A percentile compares a stretch with the other conserved stretches of the same genome.
Conservation (phyloP, 2,888 invertebrate species). For the Hypolimnas misippus region DNA sequence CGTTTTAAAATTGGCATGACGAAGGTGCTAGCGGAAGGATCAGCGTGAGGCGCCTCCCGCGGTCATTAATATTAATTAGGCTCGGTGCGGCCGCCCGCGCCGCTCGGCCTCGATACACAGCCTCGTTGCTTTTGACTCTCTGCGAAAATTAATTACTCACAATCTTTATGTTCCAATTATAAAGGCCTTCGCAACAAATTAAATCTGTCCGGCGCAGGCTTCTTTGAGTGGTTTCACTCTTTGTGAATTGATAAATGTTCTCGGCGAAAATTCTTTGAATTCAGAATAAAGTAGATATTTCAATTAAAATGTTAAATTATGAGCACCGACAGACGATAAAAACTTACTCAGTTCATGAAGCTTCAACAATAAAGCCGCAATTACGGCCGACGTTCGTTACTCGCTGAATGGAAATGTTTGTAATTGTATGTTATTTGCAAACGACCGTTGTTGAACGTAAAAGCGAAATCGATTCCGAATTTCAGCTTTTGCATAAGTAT, state of each 20-base stretch:
- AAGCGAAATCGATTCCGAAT: conserved; percentile 75
- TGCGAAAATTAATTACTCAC: conserved; percentile 84
- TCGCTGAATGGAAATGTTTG: conserved; percentile 55
- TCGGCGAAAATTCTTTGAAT: conserved; percentile 77
- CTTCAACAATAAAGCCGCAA: conserved; percentile 60
- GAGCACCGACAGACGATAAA: conserved; percentile 60
- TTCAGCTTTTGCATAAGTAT: conserved; percentile 80
- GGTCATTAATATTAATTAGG: conserved; percentile 84
- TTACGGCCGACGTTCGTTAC: conserved; percentile 61
- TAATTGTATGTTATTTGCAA: conserved; percentile 77
- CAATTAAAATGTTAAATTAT: conserved; percentile 65
- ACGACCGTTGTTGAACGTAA: conserved; percentile 61
- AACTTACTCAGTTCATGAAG: conserved; percentile 57
- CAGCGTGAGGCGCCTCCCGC: conserved; percentile 62
- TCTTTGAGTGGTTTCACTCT: conserved; percentile 83
- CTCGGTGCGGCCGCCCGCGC: conserved; percentile 66
- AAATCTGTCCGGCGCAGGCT: conserved; percentile 83
- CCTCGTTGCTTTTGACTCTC: conserved; percentile 83
- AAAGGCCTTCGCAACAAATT: conserved; percentile 85
- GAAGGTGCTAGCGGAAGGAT: conserved; percentile 68
- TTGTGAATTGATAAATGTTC: conserved; percentile 84
- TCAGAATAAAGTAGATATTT: conserved; percentile 60
- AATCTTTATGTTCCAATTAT: conserved; percentile 85
- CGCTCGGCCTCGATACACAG: conserved; percentile 72
- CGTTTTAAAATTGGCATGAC: conserved; percentile 37